These are phyloP conservation scores for Homarus americanus DNA, from an alignment of 1,140 invertebrate species.

Conservation along the genomic window DNA sequence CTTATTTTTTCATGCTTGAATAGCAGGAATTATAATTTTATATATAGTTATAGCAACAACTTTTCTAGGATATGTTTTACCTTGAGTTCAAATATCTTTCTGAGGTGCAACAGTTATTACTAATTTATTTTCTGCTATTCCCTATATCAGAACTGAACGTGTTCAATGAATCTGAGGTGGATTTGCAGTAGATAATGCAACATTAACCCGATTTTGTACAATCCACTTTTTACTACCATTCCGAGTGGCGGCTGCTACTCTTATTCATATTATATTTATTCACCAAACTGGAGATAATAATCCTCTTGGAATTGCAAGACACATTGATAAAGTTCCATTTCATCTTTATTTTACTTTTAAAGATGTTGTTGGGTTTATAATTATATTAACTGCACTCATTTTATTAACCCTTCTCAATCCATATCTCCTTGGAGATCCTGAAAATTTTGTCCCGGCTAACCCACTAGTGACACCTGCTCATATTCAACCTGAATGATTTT, in stretches of 20 bases:
- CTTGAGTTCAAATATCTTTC: neutral
- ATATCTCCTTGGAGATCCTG: conserved; percentile 79
- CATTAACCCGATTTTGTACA: conserved; percentile 15
- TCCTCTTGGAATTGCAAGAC: neutral
- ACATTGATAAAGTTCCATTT: conserved; percentile 33
- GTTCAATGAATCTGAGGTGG: neutral
- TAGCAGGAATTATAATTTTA: neutral
- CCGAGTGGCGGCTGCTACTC: neutral
- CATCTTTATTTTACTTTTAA: conserved; percentile 43
- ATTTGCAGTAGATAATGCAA: neutral
- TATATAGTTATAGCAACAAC: neutral
- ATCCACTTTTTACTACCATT: conserved; percentile 5
- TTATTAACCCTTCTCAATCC: conserved; percentile 78
- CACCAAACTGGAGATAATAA: conserved; percentile 17
- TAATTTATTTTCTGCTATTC: conserved; percentile 69
- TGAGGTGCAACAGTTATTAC: neutral
- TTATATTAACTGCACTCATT: neutral
- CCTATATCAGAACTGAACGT: neutral
- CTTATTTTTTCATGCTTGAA: neutral
- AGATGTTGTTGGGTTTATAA: conserved; percentile 28
- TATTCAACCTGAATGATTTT: conserved; percentile 79
- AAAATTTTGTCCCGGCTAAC: conserved; percentile 80
- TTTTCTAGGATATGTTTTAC: neutral
- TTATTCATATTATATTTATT: conserved; percentile 25
- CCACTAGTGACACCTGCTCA: conserved; percentile 84